Percentiles rank a stretch among this genome's conserved stretches.
These are phyloP conservation scores for Drosophila kurseongensis DNA, from an alignment of 1,140 invertebrate genomes.

Conservation along the genomic window DNA sequence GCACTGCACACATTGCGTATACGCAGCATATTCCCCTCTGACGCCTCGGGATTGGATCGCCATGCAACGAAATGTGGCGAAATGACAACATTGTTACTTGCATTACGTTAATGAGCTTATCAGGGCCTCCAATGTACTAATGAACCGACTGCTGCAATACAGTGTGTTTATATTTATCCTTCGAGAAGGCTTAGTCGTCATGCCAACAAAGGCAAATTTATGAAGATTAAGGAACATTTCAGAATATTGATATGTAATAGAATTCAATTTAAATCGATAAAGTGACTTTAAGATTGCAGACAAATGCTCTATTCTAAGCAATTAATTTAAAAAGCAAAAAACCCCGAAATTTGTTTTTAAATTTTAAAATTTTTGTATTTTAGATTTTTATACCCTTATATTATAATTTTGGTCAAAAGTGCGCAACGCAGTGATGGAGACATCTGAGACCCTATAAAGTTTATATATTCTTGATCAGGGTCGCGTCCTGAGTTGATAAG, in stretches of 20 bases:
- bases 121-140: constrained; percentile 53
- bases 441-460: too few relatives aligned
- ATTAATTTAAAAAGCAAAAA: too few relatives aligned
- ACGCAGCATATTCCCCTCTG: constrained; percentile 23
- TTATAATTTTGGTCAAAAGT: too few relatives aligned
- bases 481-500: too few relatives aligned
- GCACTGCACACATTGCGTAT: constrained; percentile 42
- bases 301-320: too few relatives aligned
- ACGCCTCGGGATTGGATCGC: constrained; percentile 2
- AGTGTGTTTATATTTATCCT: constrained; percentile 39
- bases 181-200: constrained; percentile 36
- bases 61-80: constrained; percentile 22
- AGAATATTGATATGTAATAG: neutral
- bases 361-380: too few relatives aligned
- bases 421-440: too few relatives aligned
- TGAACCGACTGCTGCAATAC: constrained; percentile 43
- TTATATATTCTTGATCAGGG: too few relatives aligned
- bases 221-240: neutral
- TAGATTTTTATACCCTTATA: too few relatives aligned
- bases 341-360: too few relatives aligned
- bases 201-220: constrained; percentile 36
- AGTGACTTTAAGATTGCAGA: too few relatives aligned
- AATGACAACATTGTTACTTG: constrained; percentile 64
- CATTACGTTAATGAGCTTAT: constrained; percentile 71
- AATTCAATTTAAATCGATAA: neutral